phyloP scores from a whole-genome alignment of 1,140 invertebrate species.

The Hermetia illucens region DNA sequence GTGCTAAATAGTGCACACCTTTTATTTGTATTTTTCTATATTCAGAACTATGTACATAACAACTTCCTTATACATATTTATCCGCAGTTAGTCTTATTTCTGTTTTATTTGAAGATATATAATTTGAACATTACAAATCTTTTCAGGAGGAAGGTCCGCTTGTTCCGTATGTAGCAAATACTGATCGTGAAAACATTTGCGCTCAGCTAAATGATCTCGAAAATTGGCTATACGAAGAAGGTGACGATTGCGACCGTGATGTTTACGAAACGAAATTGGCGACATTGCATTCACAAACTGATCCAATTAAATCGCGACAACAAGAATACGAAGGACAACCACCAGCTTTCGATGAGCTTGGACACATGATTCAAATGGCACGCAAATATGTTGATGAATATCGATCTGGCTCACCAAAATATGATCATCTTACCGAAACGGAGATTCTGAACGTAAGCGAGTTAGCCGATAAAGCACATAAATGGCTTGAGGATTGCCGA shows the following conservation, averaged over 20 bases:
- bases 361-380: conserved; percentile 51
- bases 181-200: conserved; percentile 51
- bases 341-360: conserved; percentile 60
- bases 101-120: too few relatives aligned
- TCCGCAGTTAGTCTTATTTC: too few relatives aligned
- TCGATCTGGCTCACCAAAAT: conserved; percentile 60
- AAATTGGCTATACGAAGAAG: conserved; percentile 89
- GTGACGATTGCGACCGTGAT: conserved; percentile 79
- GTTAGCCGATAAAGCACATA: conserved; percentile 39
- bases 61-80: too few relatives aligned
- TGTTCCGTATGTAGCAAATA: conserved; percentile 59
- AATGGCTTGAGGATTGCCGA: conserved; percentile 63
- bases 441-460: conserved; percentile 61
- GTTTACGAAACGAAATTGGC: conserved; percentile 42
- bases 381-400: conserved; percentile 56
- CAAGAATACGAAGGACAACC: conserved; percentile 65
- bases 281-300: conserved; percentile 51
- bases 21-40: too few relatives aligned
- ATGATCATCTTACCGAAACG: conserved; percentile 62
- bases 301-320: conserved; percentile 69
- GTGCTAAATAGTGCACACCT: too few relatives aligned
- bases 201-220: conserved; percentile 69
- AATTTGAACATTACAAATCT: too few relatives aligned
- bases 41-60: too few relatives aligned
- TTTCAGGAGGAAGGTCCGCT: conserved; percentile 52